Evolutionary conservation across 1,140 invertebrate species (phyloP).

Genomic region (Drosophila parvula): DNA sequence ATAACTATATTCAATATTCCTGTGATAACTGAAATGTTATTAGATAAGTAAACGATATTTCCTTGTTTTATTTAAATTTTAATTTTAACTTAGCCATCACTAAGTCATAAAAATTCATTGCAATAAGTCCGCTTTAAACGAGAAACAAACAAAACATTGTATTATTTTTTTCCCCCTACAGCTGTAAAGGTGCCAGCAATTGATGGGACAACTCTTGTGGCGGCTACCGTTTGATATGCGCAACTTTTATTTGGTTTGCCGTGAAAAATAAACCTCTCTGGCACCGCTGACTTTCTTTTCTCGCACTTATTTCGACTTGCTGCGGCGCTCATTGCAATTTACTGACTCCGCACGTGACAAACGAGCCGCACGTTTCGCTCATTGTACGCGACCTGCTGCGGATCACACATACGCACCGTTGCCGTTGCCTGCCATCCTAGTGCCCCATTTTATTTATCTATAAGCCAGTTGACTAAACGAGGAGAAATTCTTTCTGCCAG

Average conservation of each 20-base stretch:
- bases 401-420: conserved; percentile 61
- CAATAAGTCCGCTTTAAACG: not conserved
- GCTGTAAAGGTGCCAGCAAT: conserved; percentile 20
- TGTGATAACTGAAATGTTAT: no score
- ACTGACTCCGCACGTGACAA: conserved; percentile 71
- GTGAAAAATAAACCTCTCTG: conserved; percentile 39
- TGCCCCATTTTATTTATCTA: conserved; percentile 44
- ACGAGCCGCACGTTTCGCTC: conserved; percentile 64
- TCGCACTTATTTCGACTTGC: conserved; percentile 61
- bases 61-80: no score
- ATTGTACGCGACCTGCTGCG: conserved; percentile 58
- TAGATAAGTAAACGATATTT: not conserved
- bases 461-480: conserved; percentile 23
- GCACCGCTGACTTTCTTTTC: conserved; percentile 20
- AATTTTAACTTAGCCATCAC: not conserved
- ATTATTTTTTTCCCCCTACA: not conserved
- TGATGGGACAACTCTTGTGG: conserved; percentile 44
- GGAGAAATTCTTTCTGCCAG: conserved; percentile 25
- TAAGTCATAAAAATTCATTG: not conserved
- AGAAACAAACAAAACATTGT: conserved; percentile 12
- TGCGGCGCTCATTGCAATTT: conserved; percentile 69
- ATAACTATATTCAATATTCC: no score
- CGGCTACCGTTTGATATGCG: conserved; percentile 18
- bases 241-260: conserved; percentile 42
- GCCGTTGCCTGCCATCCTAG: conserved; percentile 21